phyloP scores from a whole-genome alignment of 2,888 invertebrate species.

The Pollenia amentaria region DNA sequence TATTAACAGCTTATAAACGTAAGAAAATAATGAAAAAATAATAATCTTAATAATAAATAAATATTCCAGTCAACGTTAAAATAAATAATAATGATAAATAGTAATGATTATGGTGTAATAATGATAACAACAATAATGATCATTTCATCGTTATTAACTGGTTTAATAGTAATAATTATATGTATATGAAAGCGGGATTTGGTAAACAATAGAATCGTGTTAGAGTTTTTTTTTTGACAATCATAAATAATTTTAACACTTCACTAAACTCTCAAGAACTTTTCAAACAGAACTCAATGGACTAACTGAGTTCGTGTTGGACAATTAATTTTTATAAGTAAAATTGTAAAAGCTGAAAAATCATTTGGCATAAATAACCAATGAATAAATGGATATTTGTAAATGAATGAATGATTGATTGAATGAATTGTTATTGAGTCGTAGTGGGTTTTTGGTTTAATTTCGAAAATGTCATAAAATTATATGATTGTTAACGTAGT shows the following conservation, averaged over 20 bases:
- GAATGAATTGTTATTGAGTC: too few species aligned
- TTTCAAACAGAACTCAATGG: not conserved
- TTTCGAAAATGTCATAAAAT: too few species aligned
- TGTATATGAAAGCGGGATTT: too few species aligned
- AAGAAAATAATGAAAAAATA: not conserved
- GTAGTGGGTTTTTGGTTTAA: too few species aligned
- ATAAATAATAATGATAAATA: not conserved
- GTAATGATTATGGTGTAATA: not conserved
- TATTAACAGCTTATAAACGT: not conserved
- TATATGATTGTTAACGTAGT: too few species aligned
- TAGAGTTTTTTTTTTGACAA: not conserved
- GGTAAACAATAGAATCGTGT: too few species aligned
- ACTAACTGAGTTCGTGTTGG: not conserved
- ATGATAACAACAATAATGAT: not conserved
- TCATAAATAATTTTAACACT: conserved; percentile 17
- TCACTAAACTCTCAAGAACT: not conserved
- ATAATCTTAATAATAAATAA: conserved; percentile 4
- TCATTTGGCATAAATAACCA: too few species aligned
- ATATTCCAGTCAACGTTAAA: conserved; percentile 1
- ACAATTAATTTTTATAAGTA: too few species aligned
- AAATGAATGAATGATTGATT: too few species aligned
- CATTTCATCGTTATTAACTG: not conserved
- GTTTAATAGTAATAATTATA: not conserved
- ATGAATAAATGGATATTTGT: too few species aligned
- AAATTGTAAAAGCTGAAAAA: too few species aligned